Evolutionary conservation across 2,113 vertebrate species (phyloP), one percentile per base, ranked within the genome.

Genomic region (Amphiprion ocellaris): DNA sequence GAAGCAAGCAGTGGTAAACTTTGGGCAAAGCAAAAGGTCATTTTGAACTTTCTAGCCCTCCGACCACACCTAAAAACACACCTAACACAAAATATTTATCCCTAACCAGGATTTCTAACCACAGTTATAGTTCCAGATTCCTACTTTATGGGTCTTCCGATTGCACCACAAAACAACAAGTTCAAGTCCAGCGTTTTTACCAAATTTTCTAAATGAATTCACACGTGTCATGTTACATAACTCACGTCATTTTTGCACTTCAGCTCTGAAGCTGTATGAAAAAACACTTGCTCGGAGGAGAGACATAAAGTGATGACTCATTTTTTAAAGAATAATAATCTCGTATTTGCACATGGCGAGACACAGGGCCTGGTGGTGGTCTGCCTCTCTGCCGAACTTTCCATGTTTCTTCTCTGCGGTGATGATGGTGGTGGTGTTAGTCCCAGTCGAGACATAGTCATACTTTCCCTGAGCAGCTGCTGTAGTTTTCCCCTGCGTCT

Each of bases 401-500:
- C 95, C 95, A 94, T 93, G 93, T 93, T 93, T 92, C 91, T 92
- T 84, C 83, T 84, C 74, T 89, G 87, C 26, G 85, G 88, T 80
- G 75, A 77, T 83, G 79, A 90, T 83, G 80, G 28, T 28, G 85
- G 23, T 83, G 78, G 63, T 81, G 83, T 87, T 81, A 77, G 87
- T 87, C 69, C 70, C 69, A 72, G 82, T 73, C 62, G 37, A 82
- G 80, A 83, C 82, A 2, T 33, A 87, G 92, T 94, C 93, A 95
- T 86, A 94, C 79, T 95, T 95, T 95, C 94, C 33, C 94, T 81
- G 77, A 0, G 3, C 75, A 91, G 88, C 89, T 85, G 79, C 75
- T 65, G 77, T 88, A 84, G 81, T 92, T 92, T 93, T 91, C 87
- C 86, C 85, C n/a, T 33, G 79, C 61, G 73, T 56, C 53, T 64